Conservation (phyloP, 2,113 vertebrate genomes). For the Perccottus glenii region DNA sequence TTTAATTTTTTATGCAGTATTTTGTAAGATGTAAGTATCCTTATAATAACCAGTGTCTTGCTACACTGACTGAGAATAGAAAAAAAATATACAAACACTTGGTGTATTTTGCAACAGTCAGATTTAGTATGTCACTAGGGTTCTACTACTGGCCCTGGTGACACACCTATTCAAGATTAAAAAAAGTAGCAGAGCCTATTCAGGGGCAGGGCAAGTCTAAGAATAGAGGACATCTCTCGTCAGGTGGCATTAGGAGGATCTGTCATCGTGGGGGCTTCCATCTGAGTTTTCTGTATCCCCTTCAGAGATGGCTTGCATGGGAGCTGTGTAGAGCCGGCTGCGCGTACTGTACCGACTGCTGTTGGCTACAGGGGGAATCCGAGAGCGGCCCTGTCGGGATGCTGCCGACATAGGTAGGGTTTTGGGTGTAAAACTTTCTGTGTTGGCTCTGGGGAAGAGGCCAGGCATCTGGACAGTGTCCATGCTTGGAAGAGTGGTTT, state of each 20-base stretch:
- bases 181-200: constrained; percentile 50
- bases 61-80: constrained; percentile 23
- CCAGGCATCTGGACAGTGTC: constrained; percentile 78
- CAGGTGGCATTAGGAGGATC: constrained; percentile 88
- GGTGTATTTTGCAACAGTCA: constrained; percentile 44
- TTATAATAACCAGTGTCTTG: constrained; percentile 39
- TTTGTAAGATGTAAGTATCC: constrained; percentile 38
- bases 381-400: constrained; percentile 91
- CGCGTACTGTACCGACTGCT: constrained; percentile 97
- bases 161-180: constrained; percentile 32
- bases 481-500: constrained; percentile 52
- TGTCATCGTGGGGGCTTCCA: constrained; percentile 95
- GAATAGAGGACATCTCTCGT: constrained; percentile 35
- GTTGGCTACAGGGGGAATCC: constrained; percentile 92
- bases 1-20: constrained; percentile 49
- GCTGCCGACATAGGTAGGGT: constrained; percentile 87
- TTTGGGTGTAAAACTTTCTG: constrained; percentile 91
- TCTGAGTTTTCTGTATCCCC: constrained; percentile 98
- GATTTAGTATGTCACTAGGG: constrained; percentile 39
- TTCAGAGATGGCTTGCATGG: constrained; percentile 99
- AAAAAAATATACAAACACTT: constrained; percentile 21
- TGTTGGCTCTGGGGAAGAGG: constrained; percentile 84
- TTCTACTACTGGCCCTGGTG: constrained; percentile 20
- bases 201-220: constrained; percentile 38
- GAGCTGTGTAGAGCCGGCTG: constrained; percentile 93